Evolutionary conservation across 2,888 invertebrate genomes (phyloP).

Genomic region (Resseliella maxima): DNA sequence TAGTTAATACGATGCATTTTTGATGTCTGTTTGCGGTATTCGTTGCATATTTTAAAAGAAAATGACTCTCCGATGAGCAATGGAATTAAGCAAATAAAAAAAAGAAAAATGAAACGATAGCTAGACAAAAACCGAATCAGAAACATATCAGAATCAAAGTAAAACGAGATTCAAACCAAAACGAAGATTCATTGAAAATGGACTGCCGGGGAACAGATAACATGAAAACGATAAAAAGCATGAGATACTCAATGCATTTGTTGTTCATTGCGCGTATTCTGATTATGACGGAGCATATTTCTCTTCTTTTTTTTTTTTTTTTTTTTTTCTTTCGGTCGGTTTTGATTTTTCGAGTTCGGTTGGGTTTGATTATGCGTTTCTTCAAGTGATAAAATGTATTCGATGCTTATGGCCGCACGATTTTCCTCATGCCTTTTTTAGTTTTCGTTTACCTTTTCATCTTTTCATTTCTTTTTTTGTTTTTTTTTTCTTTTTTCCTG

Average conservation of each 20-base stretch:
- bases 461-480: not conserved
- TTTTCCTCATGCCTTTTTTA: not conserved
- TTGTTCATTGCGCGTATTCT: constrained; percentile 1
- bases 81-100: constrained; percentile 27
- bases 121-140: not conserved
- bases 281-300: constrained; percentile 54
- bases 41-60: constrained; percentile 28
- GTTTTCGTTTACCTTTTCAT: too few relatives aligned
- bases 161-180: not conserved
- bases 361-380: too few relatives aligned
- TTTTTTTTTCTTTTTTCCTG: not conserved
- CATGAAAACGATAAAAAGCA: constrained; percentile 29
- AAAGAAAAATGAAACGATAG: not conserved
- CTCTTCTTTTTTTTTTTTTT: not conserved
- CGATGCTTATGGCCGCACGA: not conserved
- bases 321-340: not conserved
- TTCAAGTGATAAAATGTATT: too few relatives aligned
- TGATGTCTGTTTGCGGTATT: not conserved
- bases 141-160: not conserved
- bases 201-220: not conserved
- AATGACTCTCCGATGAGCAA: not conserved
- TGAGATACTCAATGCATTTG: constrained; percentile 10
- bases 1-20: constrained; percentile 43
- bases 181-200: constrained; percentile 32
- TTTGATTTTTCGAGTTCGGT: not conserved